phyloP scores from a whole-genome alignment of 2,113 vertebrate genomes.

The Sylvicapra grimmia region DNA sequence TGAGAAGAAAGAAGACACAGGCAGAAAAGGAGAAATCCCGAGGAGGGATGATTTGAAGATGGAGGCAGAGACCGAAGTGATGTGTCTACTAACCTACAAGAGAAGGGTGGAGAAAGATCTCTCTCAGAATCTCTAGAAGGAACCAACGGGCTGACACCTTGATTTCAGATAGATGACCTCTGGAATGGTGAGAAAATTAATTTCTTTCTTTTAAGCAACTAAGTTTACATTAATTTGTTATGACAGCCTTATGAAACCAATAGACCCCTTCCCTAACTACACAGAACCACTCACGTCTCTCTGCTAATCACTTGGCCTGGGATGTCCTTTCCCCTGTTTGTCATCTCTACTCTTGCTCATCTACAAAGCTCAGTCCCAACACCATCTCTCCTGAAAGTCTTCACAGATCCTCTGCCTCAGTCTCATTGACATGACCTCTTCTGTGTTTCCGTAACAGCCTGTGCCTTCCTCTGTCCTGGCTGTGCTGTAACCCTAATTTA shows the following conservation, averaged over 20 bases:
- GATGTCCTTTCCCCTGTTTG: neutral
- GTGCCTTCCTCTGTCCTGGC: neutral
- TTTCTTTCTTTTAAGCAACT: neutral
- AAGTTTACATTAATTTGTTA: neutral
- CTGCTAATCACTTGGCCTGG: neutral
- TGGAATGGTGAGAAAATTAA: neutral
- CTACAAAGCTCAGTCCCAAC: neutral
- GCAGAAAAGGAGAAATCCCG: neutral
- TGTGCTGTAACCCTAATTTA: neutral
- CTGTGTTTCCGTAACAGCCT: neutral
- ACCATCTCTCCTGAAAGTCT: neutral
- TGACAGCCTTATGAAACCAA: neutral
- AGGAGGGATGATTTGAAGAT: neutral
- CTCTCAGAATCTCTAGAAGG: neutral
- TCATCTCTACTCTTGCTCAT: neutral
- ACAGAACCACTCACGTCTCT: neutral
- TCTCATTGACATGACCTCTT: neutral
- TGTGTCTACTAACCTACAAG: fast-evolving
- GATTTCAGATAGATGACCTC: neutral
- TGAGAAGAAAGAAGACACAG: neutral
- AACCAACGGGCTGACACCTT: neutral
- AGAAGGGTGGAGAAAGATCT: neutral
- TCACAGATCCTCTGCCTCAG: neutral
- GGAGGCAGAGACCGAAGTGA: fast-evolving
- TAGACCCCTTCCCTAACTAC: neutral